A percentile compares a stretch with the other conserved stretches of the same genome.
phyloP scores from a whole-genome alignment of 2,113 vertebrate species.

The Corythornis vintsioides region DNA sequence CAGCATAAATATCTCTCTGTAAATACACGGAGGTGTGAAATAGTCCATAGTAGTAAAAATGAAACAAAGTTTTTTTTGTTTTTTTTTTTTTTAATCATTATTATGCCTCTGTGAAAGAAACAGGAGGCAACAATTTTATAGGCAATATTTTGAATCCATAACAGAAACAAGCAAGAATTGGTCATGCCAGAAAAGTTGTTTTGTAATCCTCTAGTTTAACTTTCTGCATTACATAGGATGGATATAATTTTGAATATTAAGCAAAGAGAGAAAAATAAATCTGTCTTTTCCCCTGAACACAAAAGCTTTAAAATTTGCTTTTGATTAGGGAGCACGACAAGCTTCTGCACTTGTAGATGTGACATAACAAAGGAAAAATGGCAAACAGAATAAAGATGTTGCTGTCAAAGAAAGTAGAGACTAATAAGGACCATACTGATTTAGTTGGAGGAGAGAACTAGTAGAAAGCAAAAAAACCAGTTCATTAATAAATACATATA shows the following conservation, averaged over 20 bases:
- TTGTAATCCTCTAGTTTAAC: neutral
- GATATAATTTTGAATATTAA: neutral
- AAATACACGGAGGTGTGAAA: neutral
- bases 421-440: neutral
- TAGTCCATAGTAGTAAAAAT: neutral
- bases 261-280: neutral
- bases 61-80: neutral
- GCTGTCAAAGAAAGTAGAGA: neutral
- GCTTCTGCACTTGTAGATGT: neutral
- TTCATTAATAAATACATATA: neutral
- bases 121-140: neutral
- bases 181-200: neutral
- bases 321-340: neutral
- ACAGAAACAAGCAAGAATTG: neutral
- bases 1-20: neutral
- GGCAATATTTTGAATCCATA: neutral
- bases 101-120: neutral
- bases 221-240: neutral
- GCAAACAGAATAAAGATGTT: slow-evolving; percentile 2
- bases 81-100: neutral
- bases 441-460: neutral
- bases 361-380: slow-evolving; percentile 18
- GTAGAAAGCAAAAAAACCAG: neutral
- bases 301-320: neutral
- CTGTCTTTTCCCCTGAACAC: neutral